A percentile compares a stretch with the other conserved stretches of the same genome.
Conservation (phyloP, 2,888 invertebrate genomes). For the Buathra laborator region DNA sequence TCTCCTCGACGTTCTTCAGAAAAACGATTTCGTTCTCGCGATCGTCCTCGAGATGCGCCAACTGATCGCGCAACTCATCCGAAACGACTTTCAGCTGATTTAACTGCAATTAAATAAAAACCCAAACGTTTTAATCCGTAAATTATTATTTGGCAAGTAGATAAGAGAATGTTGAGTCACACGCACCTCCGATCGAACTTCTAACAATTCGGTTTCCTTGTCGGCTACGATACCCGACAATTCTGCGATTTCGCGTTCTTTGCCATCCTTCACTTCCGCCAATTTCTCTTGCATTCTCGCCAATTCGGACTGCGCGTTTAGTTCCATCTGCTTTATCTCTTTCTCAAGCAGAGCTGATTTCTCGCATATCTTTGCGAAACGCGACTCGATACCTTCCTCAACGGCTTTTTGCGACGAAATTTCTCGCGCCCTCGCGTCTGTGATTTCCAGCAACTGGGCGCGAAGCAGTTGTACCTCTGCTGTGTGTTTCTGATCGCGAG, state of each 20-base stretch:
- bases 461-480: conserved; percentile 74
- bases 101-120: conserved; percentile 43
- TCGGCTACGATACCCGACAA: conserved; percentile 63
- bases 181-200: conserved; percentile 67
- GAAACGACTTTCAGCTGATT: conserved; percentile 64
- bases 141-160: not conserved
- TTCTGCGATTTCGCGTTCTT: conserved; percentile 68
- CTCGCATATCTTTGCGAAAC: conserved; percentile 65
- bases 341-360: conserved; percentile 46
- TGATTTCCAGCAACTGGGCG: conserved; percentile 71
- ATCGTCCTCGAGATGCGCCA: conserved; percentile 48
- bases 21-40: conserved; percentile 65
- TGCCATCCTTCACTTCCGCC: conserved; percentile 61
- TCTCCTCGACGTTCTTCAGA: conserved; percentile 70
- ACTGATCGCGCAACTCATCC: conserved; percentile 52
- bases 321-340: conserved; percentile 47
- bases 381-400: conserved; percentile 70
- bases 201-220: conserved; percentile 66
- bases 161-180: not conserved
- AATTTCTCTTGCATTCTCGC: conserved; percentile 66
- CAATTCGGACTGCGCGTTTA: conserved; percentile 53
- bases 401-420: conserved; percentile 62
- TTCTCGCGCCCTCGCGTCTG: conserved; percentile 68
- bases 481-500: conserved; percentile 74
- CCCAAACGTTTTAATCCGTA: not conserved